Base-by-base conservation (phyloP, 2,797 vertebrate species). In the Xenops minutus region DNA sequence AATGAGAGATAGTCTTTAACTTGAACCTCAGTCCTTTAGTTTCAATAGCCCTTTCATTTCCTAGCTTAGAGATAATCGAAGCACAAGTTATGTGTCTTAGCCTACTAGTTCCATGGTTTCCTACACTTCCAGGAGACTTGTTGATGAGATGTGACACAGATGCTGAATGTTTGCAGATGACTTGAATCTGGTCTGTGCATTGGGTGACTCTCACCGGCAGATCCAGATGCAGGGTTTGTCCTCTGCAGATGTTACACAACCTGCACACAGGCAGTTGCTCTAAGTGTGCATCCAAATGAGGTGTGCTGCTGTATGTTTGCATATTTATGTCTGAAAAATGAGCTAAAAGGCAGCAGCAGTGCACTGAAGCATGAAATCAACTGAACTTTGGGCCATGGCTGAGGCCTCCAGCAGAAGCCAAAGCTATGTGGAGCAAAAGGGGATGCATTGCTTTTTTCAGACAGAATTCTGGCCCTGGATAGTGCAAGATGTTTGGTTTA, bases 171-270 rank as follows among this genome's bases (percentile, higher is more conserved):
- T 9, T 68, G 71, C 52, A 44, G 48, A 27, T 66, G 27, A 59
- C 64, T 63, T 7, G 14, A 8, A 44, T 81, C 91, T 74, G 81
- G 17, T 87, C 27, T 76, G 55, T 73, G 55, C 17, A 7, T 34
- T 0, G 32, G 17, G 37, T 85, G 78, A 7, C 69, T 80, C 64
- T 73, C 56, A 32, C 4, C 0, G 0, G 43, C 79, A 68, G 43
- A 63, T 76, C 71, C 74, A 0, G 7, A 39, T 76, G 51, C 54
- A 55, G 77, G 66, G 39, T 32, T 64, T 2, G 27, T 92, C 39
- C 44, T 84, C 90, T 87, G 83, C 89, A 92, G 92, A 64, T 94
- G 85, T 95, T 94, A 76, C 75, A 94, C 83, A 95, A 86, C 83
- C 80, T 85, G 73, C 68, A 79, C 6, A 26, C 59, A 61, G 67